Evolutionary conservation across 2,888 invertebrate genomes (phyloP), one percentile per base, ranked within the genome.

Genomic region (Polymixis flavicincta): DNA sequence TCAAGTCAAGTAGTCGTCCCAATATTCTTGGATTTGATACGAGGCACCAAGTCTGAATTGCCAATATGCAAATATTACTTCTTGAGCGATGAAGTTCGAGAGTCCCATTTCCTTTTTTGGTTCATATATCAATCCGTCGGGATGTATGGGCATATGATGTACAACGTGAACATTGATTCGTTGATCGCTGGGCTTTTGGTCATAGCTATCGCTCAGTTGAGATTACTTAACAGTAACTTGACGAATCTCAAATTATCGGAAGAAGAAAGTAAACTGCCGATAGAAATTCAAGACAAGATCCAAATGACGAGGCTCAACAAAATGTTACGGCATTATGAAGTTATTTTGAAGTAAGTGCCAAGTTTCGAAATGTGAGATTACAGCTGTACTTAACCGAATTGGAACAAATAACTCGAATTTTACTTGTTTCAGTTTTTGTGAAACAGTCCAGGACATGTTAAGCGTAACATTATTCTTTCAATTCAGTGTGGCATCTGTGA

Each of bases 61-160:
- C 95, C 95, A 3, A 88, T 95, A 80, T 94, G 93, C 82, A 92
- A 92, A 83, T 96, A 94, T 86, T 94, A 93, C 85, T 96, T 96
- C 82, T 87, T 96, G 70, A 90, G 85, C 37, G 91, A 93, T 19
- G 90, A 93, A 64, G 42, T 87, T 7, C 87, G 93, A 37, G 78
- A 89, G 8, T 84, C 86, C 4, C 92, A 93, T 87, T 95, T 92
- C 77, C 45, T 81, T 32, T 87, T 89, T 72, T 93, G 88, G 88
- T 94, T 87, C 50, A 63, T 93, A 48, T 96, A 95, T 76, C 95
- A 95, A 83, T 88, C 92, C 4, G 61, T 92, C 25, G 93, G 94
- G 0, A 93, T 95, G 80, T 95, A 92, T 68, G 92, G 90, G 0
- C 95, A 95, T 71, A 94, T 95, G 95, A 91, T 88, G 69, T 95